These are phyloP conservation scores for Formica exsecta DNA, from an alignment of 1,140 invertebrate species.

Conservation along the genomic window DNA sequence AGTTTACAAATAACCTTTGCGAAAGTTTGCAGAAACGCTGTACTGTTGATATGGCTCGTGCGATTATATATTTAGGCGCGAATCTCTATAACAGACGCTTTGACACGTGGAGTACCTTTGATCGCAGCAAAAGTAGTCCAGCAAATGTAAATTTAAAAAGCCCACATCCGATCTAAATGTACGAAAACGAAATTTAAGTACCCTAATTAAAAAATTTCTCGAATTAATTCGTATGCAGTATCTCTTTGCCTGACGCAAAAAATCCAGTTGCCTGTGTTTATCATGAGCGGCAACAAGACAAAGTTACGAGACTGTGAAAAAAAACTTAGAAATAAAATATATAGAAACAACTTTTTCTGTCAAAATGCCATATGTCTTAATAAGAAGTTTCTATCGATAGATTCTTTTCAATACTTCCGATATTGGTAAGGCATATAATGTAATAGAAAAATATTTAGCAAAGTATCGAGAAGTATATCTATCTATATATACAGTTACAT, in stretches of 20 bases:
- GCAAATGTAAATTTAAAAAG: conserved; percentile 19
- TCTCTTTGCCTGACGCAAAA: neutral
- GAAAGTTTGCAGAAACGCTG: neutral
- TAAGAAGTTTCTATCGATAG: neutral
- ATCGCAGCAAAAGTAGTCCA: neutral
- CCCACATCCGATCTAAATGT: neutral
- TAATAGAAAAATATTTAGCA: conserved; percentile 20
- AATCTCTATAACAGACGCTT: neutral
- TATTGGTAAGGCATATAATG: neutral
- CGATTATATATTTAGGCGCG: conserved; percentile 15
- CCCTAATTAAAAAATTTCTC: neutral
- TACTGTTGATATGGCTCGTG: neutral
- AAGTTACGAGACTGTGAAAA: neutral
- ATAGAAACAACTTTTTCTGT: too few relatives aligned
- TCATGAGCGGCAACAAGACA: neutral
- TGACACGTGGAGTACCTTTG: neutral
- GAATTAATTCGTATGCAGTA: neutral
- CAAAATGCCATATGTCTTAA: neutral
- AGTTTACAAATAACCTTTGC: neutral
- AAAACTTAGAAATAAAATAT: too few relatives aligned
- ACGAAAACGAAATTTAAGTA: conserved; percentile 1
- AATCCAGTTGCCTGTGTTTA: neutral
- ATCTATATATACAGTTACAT: too few relatives aligned
- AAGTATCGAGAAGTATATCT: neutral
- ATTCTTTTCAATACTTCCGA: conserved; percentile 4